Evolutionary conservation across 2,113 vertebrate genomes (phyloP), one percentile per base, ranked within the genome.

Genomic region (Lycaon pictus): DNA sequence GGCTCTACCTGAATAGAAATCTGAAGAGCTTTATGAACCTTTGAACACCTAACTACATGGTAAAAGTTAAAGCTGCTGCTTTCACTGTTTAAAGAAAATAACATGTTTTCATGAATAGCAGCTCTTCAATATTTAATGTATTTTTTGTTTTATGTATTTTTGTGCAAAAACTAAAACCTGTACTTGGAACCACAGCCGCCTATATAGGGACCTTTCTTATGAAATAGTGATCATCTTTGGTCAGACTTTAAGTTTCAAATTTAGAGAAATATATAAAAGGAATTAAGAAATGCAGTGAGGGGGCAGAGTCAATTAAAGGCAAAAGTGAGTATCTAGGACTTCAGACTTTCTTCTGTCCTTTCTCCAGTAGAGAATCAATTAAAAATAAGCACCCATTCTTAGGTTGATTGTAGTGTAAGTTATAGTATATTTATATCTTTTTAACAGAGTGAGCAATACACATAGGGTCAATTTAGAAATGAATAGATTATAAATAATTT

Each of bases 91-190:
- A 74, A 79, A 69, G 32, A 96, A 77, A 87, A 76, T 51, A 80
- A 1, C 48, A 35, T 35, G 32, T 94, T 93, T 77, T 91, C 77
- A 55, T 56, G n/a, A 91, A 55, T 88, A 93, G 16, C 17, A 84
- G 27, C 43, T 96, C 3, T 82, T 96, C 67, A 56, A 35, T 79
- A 15, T 87, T 91, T 94, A 16, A 69, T 60, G 11, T 92, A 32
- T 90, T 93, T 48, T 87, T 93, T 2, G 88, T 67, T 92, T 93
- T 95, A 71, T 63, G 4, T 94, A 29, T 88, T 89, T 32, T 80
- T 93, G 2, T 96, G 22, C 80, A 85, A 37, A 88, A 96, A 95
- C 93, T 85, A 88, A 90, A 48, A 94, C 87, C 43, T 92, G 1
- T 80, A 22, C 27, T 90, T 90, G 96, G n/a, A 96, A 88, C 23